Evolutionary conservation across 2,888 invertebrate species (phyloP), one percentile per base, ranked within the genome.

Genomic region (Rapana venosa): DNA sequence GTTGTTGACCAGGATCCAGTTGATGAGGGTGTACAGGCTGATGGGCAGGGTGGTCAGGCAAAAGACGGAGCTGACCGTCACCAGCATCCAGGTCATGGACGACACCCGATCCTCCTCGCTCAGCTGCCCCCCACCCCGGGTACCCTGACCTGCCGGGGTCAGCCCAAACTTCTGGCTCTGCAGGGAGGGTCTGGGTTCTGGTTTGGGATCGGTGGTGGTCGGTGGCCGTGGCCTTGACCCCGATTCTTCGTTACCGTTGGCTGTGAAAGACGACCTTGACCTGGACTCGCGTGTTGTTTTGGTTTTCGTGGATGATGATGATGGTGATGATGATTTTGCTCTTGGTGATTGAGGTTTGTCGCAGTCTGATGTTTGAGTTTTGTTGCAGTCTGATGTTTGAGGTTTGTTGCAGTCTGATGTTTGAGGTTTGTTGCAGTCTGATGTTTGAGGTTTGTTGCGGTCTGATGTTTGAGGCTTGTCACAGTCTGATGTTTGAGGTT

Each of bases 31-130:
- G 87, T 74, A 87, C n/a, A 87, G 36, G 47, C 92, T 93, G 47
- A 93, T 92, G 20, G 94, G 94, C 22, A 91, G 84, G 0, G 92
- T 92, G 81, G 92, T 92, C 11, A 93, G 35, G 35, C 93, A 88
- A 90, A 94, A 94, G n/a, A 93, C 92, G 0, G 92, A 84, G 87
- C 94, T 94, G 30, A 94, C 87, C 20, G 92, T 92, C 66, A 94
- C 89, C 81, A 94, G 90, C 92, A 93, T 93, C n/a, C 91, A 91
- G 0, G 94, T 94, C 93, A 94, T 92, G 11, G 94, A 94, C 1
- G 93, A 93, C 17, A 92, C 90, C 66, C 86, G 88, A 8, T 36
- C 32, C 79, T 86, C 74, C 8, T 87, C 74, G 11, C 30, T 47
- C 81, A 26, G 47, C 22, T 83, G 36, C 0, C 35, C 79, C 15